Evolutionary conservation across 2,113 vertebrate species (phyloP).

Genomic region (Pungitius pungitius): DNA sequence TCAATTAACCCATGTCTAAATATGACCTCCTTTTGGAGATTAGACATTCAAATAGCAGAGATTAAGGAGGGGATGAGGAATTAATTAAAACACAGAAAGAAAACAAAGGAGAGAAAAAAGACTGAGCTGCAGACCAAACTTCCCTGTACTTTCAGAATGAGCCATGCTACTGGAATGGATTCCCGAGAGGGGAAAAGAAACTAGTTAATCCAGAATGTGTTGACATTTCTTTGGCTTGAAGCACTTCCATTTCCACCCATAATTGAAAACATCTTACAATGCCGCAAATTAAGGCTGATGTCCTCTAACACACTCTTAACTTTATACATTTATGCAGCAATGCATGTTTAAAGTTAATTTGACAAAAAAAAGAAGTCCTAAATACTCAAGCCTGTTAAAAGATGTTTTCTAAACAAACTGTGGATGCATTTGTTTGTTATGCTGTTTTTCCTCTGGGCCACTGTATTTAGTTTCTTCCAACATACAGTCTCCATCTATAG

Average conservation of each 20-base stretch:
- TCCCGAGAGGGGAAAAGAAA: constrained; percentile 37
- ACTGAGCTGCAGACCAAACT: constrained; percentile 17
- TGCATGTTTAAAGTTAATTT: neutral
- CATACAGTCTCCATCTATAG: neutral
- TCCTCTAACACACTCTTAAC: constrained; percentile 17
- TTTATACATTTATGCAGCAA: constrained; percentile 21
- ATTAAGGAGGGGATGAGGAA: constrained; percentile 8
- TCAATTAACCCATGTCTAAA: neutral
- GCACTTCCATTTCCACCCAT: constrained; percentile 53
- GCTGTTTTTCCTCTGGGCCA: neutral
- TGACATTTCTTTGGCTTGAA: constrained; percentile 60
- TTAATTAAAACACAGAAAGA: constrained; percentile 27
- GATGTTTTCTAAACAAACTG: neutral
- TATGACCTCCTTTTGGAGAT: neutral
- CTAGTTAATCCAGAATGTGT: constrained; percentile 60
- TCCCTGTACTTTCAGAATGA: constrained; percentile 46
- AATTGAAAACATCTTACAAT: constrained; percentile 60
- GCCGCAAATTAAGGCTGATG: constrained; percentile 31
- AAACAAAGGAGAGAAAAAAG: constrained; percentile 26
- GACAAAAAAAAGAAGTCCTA: neutral
- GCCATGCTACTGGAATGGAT: constrained; percentile 45
- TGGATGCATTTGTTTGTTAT: neutral
- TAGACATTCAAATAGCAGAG: neutral
- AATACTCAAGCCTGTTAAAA: neutral
- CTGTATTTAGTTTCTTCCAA: constrained; percentile 4